Percentiles rank a stretch among this genome's conserved stretches.
Evolutionary conservation across 2,113 vertebrate species (phyloP).

Genomic region (Odobenus rosmarus): DNA sequence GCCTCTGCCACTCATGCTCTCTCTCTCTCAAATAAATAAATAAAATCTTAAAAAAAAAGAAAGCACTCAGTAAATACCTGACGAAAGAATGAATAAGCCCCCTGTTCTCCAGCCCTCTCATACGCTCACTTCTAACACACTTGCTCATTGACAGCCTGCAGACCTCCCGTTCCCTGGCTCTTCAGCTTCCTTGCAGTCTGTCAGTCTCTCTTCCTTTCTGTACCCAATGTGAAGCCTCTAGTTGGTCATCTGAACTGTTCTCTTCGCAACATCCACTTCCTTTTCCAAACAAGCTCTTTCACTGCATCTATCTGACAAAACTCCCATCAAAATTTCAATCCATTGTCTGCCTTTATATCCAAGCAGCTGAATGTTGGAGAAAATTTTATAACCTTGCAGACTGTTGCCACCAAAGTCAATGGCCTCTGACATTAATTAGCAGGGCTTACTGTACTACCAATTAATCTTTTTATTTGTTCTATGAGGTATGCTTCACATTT

Average conservation of each 20-base stretch:
- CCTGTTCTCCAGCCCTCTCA: neutral
- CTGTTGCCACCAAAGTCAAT: neutral
- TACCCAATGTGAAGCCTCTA: neutral
- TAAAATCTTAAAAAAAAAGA: neutral
- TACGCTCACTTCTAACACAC: neutral
- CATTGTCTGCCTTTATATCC: neutral
- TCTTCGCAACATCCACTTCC: conserved; percentile 4
- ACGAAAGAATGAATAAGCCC: neutral
- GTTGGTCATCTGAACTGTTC: conserved; percentile 1
- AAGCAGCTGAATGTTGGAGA: neutral
- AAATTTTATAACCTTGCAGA: neutral
- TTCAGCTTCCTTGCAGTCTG: neutral
- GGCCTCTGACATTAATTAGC: neutral
- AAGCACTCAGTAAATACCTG: neutral
- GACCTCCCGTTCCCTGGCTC: neutral
- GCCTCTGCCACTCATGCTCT: neutral
- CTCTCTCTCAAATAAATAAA: neutral
- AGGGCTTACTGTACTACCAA: neutral
- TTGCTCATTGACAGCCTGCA: neutral
- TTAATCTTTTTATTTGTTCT: conserved; percentile 28
- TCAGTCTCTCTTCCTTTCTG: neutral
- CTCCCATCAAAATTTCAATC: neutral
- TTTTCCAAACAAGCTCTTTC: neutral
- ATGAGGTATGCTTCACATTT: neutral
- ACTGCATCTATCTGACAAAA: neutral